Percentiles rank a stretch among this genome's conserved stretches.
These are phyloP conservation scores for Pollimyrus isidori DNA, from an alignment of 2,113 vertebrate species.

Conservation along the genomic window DNA sequence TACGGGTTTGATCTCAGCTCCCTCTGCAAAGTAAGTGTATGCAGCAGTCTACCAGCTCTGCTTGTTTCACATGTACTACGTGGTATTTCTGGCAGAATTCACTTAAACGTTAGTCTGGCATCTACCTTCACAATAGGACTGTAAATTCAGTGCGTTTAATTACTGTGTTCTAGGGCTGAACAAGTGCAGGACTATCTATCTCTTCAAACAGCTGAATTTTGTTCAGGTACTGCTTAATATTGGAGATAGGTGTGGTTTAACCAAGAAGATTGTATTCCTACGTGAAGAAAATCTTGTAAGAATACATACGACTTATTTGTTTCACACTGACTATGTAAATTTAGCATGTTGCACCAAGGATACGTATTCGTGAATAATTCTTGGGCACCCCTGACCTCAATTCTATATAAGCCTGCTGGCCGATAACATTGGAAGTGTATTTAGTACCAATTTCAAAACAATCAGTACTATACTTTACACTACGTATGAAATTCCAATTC, in stretches of 20 bases:
- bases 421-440: no score
- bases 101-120: background rate
- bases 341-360: background rate
- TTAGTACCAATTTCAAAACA: no score
- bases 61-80: background rate
- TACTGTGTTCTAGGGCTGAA: background rate
- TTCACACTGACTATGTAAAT: background rate
- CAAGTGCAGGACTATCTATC: background rate
- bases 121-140: background rate
- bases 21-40: constrained; percentile 84
- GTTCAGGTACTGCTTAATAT: background rate
- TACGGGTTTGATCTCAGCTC: constrained; percentile 93
- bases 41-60: background rate
- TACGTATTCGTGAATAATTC: background rate
- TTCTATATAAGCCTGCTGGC: no score
- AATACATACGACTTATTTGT: background rate
- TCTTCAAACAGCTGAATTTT: background rate
- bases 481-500: no score
- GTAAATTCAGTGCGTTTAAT: background rate
- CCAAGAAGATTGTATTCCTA: background rate
- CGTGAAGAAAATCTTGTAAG: background rate
- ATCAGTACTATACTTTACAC: no score
- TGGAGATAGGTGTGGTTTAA: background rate
- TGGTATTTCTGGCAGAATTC: background rate
- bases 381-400: no score